These are phyloP conservation scores for Eupithecia centaureata DNA, from an alignment of 2,888 invertebrate genomes.

Conservation along the genomic window DNA sequence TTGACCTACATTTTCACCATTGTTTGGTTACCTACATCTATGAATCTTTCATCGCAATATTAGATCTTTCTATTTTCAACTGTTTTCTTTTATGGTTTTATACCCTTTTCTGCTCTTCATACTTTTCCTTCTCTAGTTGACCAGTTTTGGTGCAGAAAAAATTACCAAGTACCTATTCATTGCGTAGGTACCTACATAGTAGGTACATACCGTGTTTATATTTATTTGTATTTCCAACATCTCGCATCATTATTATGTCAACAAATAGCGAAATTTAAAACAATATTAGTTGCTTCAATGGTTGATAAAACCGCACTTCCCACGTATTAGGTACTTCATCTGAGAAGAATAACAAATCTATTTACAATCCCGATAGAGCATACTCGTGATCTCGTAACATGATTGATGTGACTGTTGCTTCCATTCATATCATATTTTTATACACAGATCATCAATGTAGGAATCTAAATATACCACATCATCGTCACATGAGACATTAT, in stretches of 20 bases:
- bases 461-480: neutral
- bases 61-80: neutral
- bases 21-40: neutral
- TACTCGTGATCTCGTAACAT: constrained; percentile 34
- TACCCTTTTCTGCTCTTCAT: neutral
- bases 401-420: constrained; percentile 40
- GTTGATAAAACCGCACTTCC: neutral
- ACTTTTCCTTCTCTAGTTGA: neutral
- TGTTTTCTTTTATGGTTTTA: neutral
- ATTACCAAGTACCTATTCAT: neutral
- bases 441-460: neutral
- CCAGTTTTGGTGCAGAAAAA: neutral
- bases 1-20: neutral
- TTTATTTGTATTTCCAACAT: neutral
- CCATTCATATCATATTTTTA: constrained; percentile 33
- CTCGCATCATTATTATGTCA: neutral
- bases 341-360: constrained; percentile 40
- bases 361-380: constrained; percentile 37
- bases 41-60: neutral
- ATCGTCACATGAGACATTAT: neutral
- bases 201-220: neutral
- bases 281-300: neutral
- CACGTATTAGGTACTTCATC: neutral
- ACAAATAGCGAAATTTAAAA: neutral
- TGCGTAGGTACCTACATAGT: too few species aligned